phyloP scores from a whole-genome alignment of 1,140 invertebrate species.

The Elysia chlorotica region DNA sequence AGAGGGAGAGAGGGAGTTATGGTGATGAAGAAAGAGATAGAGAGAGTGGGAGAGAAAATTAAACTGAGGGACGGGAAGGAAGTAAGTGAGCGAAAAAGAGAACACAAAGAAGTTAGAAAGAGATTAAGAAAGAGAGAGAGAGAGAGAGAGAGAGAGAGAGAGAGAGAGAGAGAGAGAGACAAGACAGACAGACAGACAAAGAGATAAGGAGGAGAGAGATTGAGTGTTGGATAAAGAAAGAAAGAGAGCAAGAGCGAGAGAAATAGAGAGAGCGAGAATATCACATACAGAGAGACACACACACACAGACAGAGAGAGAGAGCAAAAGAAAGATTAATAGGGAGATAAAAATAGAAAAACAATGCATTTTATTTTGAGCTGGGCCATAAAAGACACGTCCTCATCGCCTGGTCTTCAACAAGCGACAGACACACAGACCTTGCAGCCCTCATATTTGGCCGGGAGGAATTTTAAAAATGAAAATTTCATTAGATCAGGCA shows the following conservation, averaged over 20 bases:
- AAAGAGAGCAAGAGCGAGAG: neutral
- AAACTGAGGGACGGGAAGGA: neutral
- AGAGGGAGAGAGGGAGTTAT: neutral
- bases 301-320: constrained; percentile 10
- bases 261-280: neutral
- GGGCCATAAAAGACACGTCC: too few relatives aligned
- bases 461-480: too few relatives aligned
- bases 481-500: too few relatives aligned
- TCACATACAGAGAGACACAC: neutral
- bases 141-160: neutral
- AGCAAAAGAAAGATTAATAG: too few relatives aligned
- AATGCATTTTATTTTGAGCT: too few relatives aligned
- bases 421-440: too few relatives aligned
- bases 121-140: constrained; percentile 16
- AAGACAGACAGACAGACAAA: neutral
- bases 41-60: neutral
- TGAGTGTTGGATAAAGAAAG: constrained; percentile 10
- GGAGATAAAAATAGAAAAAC: too few relatives aligned
- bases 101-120: neutral
- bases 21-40: neutral
- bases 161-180: neutral
- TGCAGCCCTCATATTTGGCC: too few relatives aligned
- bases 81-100: neutral
- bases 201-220: constrained; percentile 16
- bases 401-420: too few relatives aligned